These are phyloP conservation scores for Barypeithes pellucidus DNA, from an alignment of 2,888 invertebrate species.

Conservation along the genomic window DNA sequence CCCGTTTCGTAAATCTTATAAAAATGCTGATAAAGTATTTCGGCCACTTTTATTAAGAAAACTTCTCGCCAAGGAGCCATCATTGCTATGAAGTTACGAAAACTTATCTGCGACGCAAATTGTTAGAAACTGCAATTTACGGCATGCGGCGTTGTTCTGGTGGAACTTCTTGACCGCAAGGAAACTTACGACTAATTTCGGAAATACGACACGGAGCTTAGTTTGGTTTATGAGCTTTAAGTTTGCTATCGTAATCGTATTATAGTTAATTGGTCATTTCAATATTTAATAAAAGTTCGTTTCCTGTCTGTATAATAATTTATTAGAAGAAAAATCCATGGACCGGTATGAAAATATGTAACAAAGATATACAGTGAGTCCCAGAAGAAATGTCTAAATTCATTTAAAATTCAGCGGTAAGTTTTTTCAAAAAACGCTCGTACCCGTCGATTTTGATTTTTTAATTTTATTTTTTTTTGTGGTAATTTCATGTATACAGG, in stretches of 20 bases:
- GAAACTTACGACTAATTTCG: slow-evolving; percentile 35
- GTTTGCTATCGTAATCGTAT: slow-evolving; percentile 2
- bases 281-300: no score
- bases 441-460: no score
- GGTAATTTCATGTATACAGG: no score
- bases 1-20: not conserved
- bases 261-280: no score
- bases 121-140: slow-evolving; percentile 42
- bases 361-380: no score
- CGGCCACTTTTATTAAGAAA: slow-evolving; percentile 18
- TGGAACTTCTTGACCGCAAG: slow-evolving; percentile 36
- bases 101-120: slow-evolving; percentile 32
- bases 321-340: no score
- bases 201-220: not conserved
- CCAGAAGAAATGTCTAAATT: no score
- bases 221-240: slow-evolving; percentile 5
- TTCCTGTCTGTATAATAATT: no score
- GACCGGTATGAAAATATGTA: no score
- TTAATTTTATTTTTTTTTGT: no score
- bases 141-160: slow-evolving; percentile 29
- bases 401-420: no score
- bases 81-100: slow-evolving; percentile 14
- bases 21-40: slow-evolving; percentile 4
- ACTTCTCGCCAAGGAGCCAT: slow-evolving; percentile 7
- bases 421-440: no score